Evolutionary conservation across 2,797 vertebrate species (phyloP), one percentile per base, ranked within the genome.

Genomic region (Parambassis ranga): DNA sequence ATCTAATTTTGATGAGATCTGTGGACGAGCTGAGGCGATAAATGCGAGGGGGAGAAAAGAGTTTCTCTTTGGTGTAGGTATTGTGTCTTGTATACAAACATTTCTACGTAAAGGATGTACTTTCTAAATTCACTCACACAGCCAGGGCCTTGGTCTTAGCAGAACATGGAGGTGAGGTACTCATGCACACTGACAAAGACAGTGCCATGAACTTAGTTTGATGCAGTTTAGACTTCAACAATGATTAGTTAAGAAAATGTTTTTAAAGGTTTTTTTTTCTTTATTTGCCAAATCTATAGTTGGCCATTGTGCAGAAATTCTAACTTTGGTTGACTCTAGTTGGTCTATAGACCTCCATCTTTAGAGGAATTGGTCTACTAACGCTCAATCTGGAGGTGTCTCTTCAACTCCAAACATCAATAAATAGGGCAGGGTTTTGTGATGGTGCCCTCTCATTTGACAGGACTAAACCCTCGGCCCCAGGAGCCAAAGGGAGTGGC

Each of bases 291-390:
- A 80, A 79, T 75, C 61, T 81, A 66, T 22, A 14, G 23, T 78
- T 83, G 83, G 84, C 82, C 73, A 28, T 71, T 90, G 82, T 89
- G 84, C 88, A 89, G 88, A 82, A 80, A 83, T 75, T 84, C 84
- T 89, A 89, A 81, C 85, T 90, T 90, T 90, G 88, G 89, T 91
- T 81, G 70, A 84, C 65, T 89, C 74, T 75, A 86, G 72, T 71
- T 61, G 64, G 65, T 86, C 79, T 83, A 67, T 65, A 86, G 83
- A 89, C 83, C 59, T 82, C 70, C 77, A 30, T 86, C 82, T 77
- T 90, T 83, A 87, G 72, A 90, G 83, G 83, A 86, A 58, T 63
- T 7, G 22, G 65, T 81, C 75, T 84, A 77, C 73, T 59, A 65
- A 70, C 55, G 2, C 41, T 72, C 32, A 37, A 38, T 69, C 43